Base-by-base conservation (phyloP, 2,797 vertebrate genomes). In the Eutrigla gurnardus region DNA sequence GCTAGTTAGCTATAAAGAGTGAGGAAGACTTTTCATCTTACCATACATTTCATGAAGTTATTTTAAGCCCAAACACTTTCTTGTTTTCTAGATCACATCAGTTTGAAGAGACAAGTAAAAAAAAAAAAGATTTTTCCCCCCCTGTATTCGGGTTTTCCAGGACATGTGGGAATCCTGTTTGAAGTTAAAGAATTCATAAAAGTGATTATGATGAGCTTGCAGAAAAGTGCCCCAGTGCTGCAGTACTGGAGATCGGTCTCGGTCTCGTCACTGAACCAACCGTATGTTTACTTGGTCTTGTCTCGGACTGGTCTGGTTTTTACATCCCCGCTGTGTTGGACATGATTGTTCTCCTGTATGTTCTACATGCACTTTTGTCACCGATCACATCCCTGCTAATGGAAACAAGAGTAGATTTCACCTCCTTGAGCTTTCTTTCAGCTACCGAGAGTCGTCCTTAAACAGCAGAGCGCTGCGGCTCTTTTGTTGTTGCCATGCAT, bases 401-500 rank as follows among this genome's bases (percentile, higher is more conserved):
- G 45, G 42, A 71, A 75, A 70, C 60, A 80, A 76, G 52, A 50
- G 70, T 58, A 80, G 63, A 79, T 73, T 80, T 83, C 70, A 47
- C 57, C 62, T 83, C 40, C 40, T 84, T 85, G 71, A 47, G 49
- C 63, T 74, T 75, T 70, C 71, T 64, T 47, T 62, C 57, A 25
- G 73, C 66, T 65, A 74, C 76, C 45, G 39, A 55, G 70, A 81
- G 52, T 70, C 65, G 54, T 75, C 75, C 49, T 76, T 54, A 82
- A 82, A 75, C 67, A 84, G 63, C 69, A 39, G 65, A 77, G 70
- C 15, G 52, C 81, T 61, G 78, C 78, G 61, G 83, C 49, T 74
- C 86, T 71, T 86, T 84, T 88, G 84, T 85, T 89, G 83, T 84
- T 83, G 86, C 83, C 59, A 73, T 84, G 87, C 75, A 86, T 84